Evolutionary conservation across 2,888 invertebrate species (phyloP), one percentile per base, ranked within the genome.

Genomic region (Nemotelus nigrinus): DNA sequence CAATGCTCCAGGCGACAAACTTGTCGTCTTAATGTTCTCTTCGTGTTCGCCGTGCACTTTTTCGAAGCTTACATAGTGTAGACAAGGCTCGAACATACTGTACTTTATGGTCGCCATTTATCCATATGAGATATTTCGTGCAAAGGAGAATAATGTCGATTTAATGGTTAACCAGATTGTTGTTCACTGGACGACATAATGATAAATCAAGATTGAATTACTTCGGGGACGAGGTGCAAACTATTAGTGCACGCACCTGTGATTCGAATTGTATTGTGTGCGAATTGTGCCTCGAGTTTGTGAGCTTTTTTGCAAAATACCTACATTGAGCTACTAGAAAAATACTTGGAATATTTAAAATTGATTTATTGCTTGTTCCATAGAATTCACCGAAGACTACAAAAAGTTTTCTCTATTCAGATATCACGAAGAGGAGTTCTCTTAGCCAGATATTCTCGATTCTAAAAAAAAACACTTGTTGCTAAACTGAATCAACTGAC

Each of bases 201-300:
- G 47, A 74, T 74, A 74, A 74, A 74, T 74, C 74, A 74, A 63
- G 70, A 70, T 48, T 25, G 68, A 68, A 68, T 68, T 68, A 68
- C 68, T 53, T 39, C 68, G 1, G 43, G 43, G 57, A 41, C 57
- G 55, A 71, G 71, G 74, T 63, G 74, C 63, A 60, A 50, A 55
- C 74, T 60, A 74, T 74, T 74, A 74, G 74, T 50, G 74, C 74
- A 74, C 74, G 74, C 74, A 74, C 60, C 60, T 74, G 74, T 50
- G 25, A 25, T 25, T 25, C 25, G 25, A 25, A 25, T 25, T 25
- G 25, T 25, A 25, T 25, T 25, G 25, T 25, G 25, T 25, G 25
- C 25, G 25, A 25, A 25, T 25, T 25, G 25, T 25, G 25, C 25
- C 25, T 25, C 25, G 25, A 25, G 25, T 25, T 25, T 25, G 25